Base-by-base conservation (phyloP, 2,888 invertebrate species). In the Anticlea derivata region DNA sequence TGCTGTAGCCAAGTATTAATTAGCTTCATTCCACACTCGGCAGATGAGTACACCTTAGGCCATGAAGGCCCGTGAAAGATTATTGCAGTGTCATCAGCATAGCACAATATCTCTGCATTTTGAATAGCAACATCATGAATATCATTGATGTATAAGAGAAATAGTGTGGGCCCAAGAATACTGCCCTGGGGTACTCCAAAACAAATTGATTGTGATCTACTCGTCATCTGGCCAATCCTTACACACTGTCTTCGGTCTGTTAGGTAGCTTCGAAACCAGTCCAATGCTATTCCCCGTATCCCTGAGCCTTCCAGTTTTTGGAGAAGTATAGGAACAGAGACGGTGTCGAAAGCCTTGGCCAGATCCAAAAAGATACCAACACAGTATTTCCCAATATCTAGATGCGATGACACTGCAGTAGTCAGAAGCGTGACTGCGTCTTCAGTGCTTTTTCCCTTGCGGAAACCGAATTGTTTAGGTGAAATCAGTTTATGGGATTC, bases 141-240 rank as follows among this genome's bases (percentile, higher is more conserved):
- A n/a, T n/a, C n/a, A n/a, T n/a, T n/a, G n/a, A n/a, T 37, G 7
- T 37, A 37, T 0, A 37, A 7, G 1, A 37, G 37, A 10, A 47
- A 47, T 8, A 47, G 22, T 1, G 38, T 47, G 4, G 49, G 31
- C 5, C 26, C 13, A 5, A 49, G 24, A 5, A 30, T 37, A 5
- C 49, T 30, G 0, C 37, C 43, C 29, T 43, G 40, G 1, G 48
- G 41, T 1, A 49, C 41, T 1, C 40, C 40, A 24, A 37, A 49
- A 8, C 11, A n/a, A 5, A 49, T 31, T 1, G 1, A 1, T 7
- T 17, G 30, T 3, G 17, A 23, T 7, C 17, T 23, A 31, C 49
- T 49, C 0, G 17, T 22, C 10, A 6, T 1, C 12, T 31, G 26
- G 1, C 46, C 46, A 13, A 47, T 34, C n/a, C 13, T 47, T 1